Percentiles rank a stretch among this genome's conserved stretches.
Evolutionary conservation across 2,113 vertebrate species (phyloP).

Genomic region (Cryptomyrus ogoouensis): DNA sequence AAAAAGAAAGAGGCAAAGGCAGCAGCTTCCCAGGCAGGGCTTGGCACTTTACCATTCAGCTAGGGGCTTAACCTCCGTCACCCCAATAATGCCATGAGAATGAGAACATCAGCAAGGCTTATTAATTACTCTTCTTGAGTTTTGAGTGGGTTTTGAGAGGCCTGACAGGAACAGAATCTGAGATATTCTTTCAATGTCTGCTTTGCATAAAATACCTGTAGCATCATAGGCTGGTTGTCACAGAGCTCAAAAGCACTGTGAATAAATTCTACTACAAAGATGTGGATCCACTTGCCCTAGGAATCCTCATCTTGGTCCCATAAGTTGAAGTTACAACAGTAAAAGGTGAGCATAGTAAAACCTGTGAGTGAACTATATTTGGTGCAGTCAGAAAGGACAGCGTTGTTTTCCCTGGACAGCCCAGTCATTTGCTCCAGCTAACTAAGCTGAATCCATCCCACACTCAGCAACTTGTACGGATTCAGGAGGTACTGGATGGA

Average conservation of each 20-base stretch:
- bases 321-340: background rate
- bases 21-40: background rate
- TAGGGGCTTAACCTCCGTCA: background rate
- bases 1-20: background rate
- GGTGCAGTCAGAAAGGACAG: background rate
- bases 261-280: background rate
- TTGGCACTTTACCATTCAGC: background rate
- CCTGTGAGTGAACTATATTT: background rate
- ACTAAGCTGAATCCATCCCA: background rate
- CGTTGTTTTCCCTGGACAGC: background rate
- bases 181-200: background rate
- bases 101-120: background rate
- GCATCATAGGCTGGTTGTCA: background rate
- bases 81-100: background rate
- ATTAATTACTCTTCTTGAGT: background rate
- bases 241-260: background rate
- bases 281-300: background rate
- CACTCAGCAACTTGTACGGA: background rate
- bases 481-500: background rate
- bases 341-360: background rate
- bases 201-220: background rate
- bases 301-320: background rate
- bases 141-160: background rate
- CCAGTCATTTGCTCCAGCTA: background rate
- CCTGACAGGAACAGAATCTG: background rate